Evolutionary conservation across 1,140 invertebrate genomes (phyloP), one percentile per base, ranked within the genome.

Genomic region (Piezodorus guildinii): DNA sequence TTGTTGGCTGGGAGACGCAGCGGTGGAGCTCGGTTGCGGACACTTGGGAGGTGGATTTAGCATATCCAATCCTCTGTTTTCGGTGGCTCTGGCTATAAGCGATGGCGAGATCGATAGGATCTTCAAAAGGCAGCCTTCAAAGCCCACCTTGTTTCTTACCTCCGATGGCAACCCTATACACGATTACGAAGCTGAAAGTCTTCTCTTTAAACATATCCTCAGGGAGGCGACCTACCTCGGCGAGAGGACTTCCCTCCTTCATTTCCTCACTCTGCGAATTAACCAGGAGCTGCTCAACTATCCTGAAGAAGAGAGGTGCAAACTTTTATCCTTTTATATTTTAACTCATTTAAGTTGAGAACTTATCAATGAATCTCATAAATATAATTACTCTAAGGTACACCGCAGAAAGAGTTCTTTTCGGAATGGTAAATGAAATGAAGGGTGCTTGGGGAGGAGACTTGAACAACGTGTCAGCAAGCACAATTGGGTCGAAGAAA

Each of bases 11-110:
- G 85, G 85, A 39, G 85, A 88, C 66, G 79, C 82, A 0, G 80
- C 84, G 4, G 82, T 85, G 12, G 86, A 89, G 74, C 79, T 88
- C 77, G 86, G 86, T 0, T 84, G 84, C 1, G 78, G 80, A 25
- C 43, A 46, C 82, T 77, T 77, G 83, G 85, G 67, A 79, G 78
- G 65, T 78, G 83, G 25, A 10, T 10, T 39, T 81, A 81, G 14
- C 81, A 81, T 71, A 73, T 81, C 34, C 78, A 86, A 86, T 72
- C 80, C 83, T 2, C 77, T 83, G 3, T 85, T 80, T 68, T 84
- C 80, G 8, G 66, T 85, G 43, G 83, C 81, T 5, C 66, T 85
- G 45, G 83, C 84, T 2, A 80, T 80, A 3, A 79, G 83, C 70
- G 83, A 85, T 66, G 79, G 81, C 45, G 72, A 85, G 5, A 65